Evolutionary conservation across 2,113 vertebrate genomes (phyloP), one percentile per base, ranked within the genome.

Genomic region (Hydrochoerus hydrochaeris): DNA sequence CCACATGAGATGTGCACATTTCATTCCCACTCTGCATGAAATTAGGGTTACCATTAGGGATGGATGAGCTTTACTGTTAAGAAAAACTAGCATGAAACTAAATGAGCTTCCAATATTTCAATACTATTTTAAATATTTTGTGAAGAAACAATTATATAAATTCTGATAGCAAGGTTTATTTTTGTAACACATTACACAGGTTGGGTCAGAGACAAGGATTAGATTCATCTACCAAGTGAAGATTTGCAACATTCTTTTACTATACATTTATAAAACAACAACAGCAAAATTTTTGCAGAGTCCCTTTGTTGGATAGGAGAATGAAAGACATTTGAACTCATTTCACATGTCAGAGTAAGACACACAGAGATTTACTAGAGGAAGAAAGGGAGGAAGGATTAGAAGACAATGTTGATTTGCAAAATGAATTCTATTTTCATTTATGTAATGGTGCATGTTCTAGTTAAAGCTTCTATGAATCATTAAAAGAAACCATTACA

Each of bases 1-100:
- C 94, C 80, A 97, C 85, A 9, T 93, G 92, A 95, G 67, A 86
- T 90, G 81, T 95, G 82, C 92, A 69, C 95, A 97, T 88, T 97
- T 96, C 85, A 96, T 94, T 49, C 44, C 95, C 54, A 93, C 10
- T 16, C 69, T 96, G 81, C 87, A 95, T 97, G 93, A 96, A 97
- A 97, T 98, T 95, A 97, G 60, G 92, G 80, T 20, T 92, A 92
- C 75, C 28, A 38, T 96, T 96, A 94, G 80, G 86, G 44, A 87
- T 90, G 93, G 83, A 30, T 65, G 52, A 91, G 26, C 77, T 95
- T 80, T 14, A 94, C 80, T 96, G 95, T 81, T 54, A 90, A 94
- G 92, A 96, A 52, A 97, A 93, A 93, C 91, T 91, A 94, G 35
- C 83, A 77, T 62, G 73, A 96, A 97, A 57, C 7, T 94, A 88